phyloP scores from a whole-genome alignment of 1,140 invertebrate genomes.

The Bilobella aurantiaca region DNA sequence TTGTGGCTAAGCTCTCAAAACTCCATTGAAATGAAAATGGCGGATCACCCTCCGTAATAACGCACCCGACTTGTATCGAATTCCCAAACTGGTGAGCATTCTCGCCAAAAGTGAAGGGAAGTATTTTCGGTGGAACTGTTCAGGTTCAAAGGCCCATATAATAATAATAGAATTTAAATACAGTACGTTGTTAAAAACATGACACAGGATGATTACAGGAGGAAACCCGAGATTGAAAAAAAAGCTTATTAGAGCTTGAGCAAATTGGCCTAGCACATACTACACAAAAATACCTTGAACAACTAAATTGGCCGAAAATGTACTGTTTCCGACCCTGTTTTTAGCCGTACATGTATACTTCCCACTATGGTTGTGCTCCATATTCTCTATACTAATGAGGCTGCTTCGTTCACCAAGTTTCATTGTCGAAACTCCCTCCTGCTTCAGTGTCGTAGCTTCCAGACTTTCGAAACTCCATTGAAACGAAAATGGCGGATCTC shows the following conservation, averaged over 20 bases:
- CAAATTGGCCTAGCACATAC: no score
- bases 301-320: constrained; percentile 41
- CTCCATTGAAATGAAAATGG: constrained; percentile 41
- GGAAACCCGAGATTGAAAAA: background rate
- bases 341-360: constrained; percentile 60
- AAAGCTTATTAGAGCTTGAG: no score
- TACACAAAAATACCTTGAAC: background rate
- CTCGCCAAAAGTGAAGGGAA: constrained; percentile 52
- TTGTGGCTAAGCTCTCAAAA: constrained; percentile 43
- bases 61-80: constrained; percentile 36
- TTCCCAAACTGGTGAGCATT: constrained; percentile 36
- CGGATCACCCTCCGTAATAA: constrained; percentile 40
- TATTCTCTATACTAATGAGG: constrained; percentile 62
- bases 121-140: constrained; percentile 60
- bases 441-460: constrained; percentile 47
- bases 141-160: no score
- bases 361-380: constrained; percentile 59
- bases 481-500: constrained; percentile 39
- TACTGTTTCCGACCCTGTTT: constrained; percentile 55
- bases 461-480: constrained; percentile 44
- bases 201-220: no score
- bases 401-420: constrained; percentile 46
- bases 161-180: no score
- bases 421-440: constrained; percentile 40
- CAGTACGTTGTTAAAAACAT: no score